phyloP scores from a whole-genome alignment of 2,113 vertebrate genomes.

The Phylloscopus trochiloides region DNA sequence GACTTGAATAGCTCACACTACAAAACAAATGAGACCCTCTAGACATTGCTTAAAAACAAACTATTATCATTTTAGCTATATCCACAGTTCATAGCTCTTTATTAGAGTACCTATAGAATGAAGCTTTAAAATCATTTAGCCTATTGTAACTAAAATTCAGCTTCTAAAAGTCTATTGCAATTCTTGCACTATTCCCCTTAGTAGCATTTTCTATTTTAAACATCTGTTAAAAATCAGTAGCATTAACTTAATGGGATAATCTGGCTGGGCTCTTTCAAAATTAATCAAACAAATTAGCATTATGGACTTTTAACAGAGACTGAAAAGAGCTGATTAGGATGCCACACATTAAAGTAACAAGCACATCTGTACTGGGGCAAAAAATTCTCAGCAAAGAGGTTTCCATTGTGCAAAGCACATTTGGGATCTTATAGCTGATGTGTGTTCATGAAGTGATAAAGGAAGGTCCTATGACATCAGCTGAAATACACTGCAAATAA shows the following conservation, averaged over 20 bases:
- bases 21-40: neutral
- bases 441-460: neutral
- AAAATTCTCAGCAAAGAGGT: neutral
- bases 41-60: slow-evolving; percentile 11
- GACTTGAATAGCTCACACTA: neutral
- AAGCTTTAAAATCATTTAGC: neutral
- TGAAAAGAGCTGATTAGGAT: neutral
- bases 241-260: slow-evolving; percentile 52
- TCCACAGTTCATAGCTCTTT: neutral
- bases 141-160: slow-evolving; percentile 15
- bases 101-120: neutral
- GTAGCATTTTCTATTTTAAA: slow-evolving; percentile 38
- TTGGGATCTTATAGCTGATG: neutral
- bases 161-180: neutral
- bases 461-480: neutral
- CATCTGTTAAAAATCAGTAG: slow-evolving; percentile 56
- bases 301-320: slow-evolving; percentile 48
- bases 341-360: neutral
- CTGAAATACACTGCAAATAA: neutral
- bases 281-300: slow-evolving; percentile 65
- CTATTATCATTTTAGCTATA: neutral
- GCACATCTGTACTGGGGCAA: neutral
- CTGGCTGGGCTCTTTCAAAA: slow-evolving; percentile 34
- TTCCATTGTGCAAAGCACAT: neutral
- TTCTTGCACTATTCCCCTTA: slow-evolving; percentile 2